Conservation (phyloP, 2,797 vertebrate genomes). For the Dendrocincla tyrannina region DNA sequence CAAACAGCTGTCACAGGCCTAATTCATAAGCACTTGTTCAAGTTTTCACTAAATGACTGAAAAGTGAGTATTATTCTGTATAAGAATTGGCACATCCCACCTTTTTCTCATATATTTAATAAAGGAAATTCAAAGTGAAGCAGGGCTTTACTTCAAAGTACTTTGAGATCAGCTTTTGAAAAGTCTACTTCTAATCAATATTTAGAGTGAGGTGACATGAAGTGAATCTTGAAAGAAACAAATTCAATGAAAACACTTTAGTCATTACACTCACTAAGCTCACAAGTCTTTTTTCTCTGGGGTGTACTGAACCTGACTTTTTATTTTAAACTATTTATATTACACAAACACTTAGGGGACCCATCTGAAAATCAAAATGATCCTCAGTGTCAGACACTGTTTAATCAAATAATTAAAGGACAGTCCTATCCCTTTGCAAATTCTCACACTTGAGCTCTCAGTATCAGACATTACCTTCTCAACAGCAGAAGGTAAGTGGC, state of each 20-base stretch:
- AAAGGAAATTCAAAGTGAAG: background rate
- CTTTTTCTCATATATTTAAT: background rate
- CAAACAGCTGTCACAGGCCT: background rate
- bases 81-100: background rate
- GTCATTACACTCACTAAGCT: background rate
- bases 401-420: background rate
- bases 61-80: background rate
- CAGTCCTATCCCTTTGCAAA: background rate
- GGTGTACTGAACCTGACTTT: background rate
- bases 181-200: background rate
- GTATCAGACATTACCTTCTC: background rate
- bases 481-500: background rate
- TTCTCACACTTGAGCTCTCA: background rate
- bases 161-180: background rate
- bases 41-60: background rate
- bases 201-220: background rate
- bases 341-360: background rate
- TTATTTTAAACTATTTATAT: background rate
- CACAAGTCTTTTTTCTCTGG: background rate
- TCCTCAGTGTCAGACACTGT: background rate
- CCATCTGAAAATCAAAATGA: background rate
- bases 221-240: background rate
- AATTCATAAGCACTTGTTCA: background rate
- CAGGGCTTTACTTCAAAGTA: background rate
- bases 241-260: background rate